Base-by-base conservation (phyloP, 2,797 vertebrate species). In the Sandelia bainsii region DNA sequence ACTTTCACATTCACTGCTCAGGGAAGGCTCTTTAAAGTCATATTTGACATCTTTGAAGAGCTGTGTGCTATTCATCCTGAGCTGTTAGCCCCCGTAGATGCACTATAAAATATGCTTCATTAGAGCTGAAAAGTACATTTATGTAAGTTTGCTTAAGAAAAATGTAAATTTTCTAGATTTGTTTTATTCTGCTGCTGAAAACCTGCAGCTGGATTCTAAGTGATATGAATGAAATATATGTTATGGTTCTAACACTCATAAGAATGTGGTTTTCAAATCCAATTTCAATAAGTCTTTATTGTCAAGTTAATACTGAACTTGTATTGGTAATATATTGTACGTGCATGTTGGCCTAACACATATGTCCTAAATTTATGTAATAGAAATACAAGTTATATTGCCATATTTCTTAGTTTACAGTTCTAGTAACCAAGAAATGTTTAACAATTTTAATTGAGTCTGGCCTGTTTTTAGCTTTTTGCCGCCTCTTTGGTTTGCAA, bases 1-100 rank as follows among this genome's bases (percentile, higher is more conserved):
- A 65, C 58, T 89, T 87, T 74, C n/a, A 82, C 75, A 80, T 81
- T 84, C 53, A 51, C 44, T 58, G 69, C 86, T 80, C 79, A 37
- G 37, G 89, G 82, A 86, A 86, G 46, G 34, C 72, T 69, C 67
- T 84, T 61, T 72, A 81, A 79, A 61, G 63, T 63, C 84, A 56
- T 76, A 76, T 76, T 69, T 83, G 80, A 80, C 76, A 79, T 81
- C 58, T 65, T 16, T 45, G 63, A 49, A 42, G 49, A 49, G 59
- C 73, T 46, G 49, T 39, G 19, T 34, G 52, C 20, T 69, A 69
- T 72, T 45, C 65, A 52, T 50, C 40, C 66, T 60, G 0, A 79
- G 70, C 57, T 70, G 45, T 12, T 23, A 40, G 62, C 76, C 79
- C 72, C 80, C 11, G 20, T 51, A 69, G 76, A 77, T 44, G 56